Conservation (phyloP, 2,113 vertebrate genomes). For the Myotis davidii region DNA sequence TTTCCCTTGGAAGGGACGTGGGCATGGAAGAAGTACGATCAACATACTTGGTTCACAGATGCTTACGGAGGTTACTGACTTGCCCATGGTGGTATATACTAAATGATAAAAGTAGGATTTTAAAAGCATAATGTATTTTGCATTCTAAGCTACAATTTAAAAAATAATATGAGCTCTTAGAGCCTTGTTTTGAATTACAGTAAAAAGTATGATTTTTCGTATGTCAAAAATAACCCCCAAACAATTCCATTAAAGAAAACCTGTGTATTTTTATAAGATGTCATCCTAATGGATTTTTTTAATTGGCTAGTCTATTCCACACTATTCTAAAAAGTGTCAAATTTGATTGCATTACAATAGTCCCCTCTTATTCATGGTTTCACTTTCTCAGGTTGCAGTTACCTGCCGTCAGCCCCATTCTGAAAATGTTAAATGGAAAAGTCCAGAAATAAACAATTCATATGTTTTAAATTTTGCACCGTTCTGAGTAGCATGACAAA, state of each 20-base stretch:
- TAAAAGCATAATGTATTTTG: neutral
- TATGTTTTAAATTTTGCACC: neutral
- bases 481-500: neutral
- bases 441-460: neutral
- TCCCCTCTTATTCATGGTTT: neutral
- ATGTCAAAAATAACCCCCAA: neutral
- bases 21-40: neutral
- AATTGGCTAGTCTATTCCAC: neutral
- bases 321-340: constrained; percentile 46
- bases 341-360: neutral
- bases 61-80: neutral
- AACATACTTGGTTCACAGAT: neutral
- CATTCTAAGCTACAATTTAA: neutral
- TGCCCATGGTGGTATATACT: neutral
- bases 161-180: neutral
- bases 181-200: neutral
- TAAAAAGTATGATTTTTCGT: constrained; percentile 6
- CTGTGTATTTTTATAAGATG: neutral
- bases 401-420: neutral
- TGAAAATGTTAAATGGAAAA: neutral
- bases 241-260: neutral
- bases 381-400: neutral
- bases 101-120: neutral
- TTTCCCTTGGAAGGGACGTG: neutral
- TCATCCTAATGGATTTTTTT: neutral